A percentile compares a stretch with the other conserved stretches of the same genome.
phyloP scores from a whole-genome alignment of 2,113 vertebrate genomes.

The Elachura formosa region DNA sequence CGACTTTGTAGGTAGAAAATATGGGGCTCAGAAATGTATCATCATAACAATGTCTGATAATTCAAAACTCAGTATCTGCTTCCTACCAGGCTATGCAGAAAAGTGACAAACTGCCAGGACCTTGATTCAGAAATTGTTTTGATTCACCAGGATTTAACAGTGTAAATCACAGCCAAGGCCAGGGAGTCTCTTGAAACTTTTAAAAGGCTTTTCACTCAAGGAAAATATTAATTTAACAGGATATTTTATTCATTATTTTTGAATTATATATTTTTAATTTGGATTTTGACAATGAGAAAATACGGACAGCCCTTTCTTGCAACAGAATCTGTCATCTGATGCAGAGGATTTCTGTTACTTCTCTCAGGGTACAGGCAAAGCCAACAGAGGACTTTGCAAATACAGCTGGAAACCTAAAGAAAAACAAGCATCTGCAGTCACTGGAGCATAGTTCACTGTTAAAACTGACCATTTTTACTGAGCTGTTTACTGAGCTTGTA shows the following conservation, averaged over 20 bases:
- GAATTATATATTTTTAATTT: background rate
- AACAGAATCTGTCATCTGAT: background rate
- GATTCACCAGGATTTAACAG: background rate
- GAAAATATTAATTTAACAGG: background rate
- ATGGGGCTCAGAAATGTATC: background rate
- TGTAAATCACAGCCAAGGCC: conserved; percentile 3
- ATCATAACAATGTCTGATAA: background rate
- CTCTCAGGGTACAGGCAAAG: background rate
- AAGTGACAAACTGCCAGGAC: background rate
- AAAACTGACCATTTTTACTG: background rate
- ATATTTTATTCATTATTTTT: background rate
- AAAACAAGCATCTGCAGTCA: background rate
- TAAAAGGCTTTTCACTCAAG: background rate
- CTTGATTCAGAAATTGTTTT: conserved; percentile 14
- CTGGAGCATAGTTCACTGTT: background rate
- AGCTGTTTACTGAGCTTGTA: too few species aligned
- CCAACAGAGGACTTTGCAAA: background rate
- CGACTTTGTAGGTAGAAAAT: conserved; percentile 36
- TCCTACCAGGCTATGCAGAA: conserved; percentile 2
- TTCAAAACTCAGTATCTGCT: conserved; percentile 13
- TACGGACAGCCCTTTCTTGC: background rate
- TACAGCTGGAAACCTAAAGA: background rate
- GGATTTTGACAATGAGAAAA: background rate
- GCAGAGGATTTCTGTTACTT: background rate
- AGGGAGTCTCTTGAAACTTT: background rate